A percentile compares a stretch with the other conserved stretches of the same genome.
Evolutionary conservation across 2,888 invertebrate genomes (phyloP).

Genomic region (Allygus modestus): DNA sequence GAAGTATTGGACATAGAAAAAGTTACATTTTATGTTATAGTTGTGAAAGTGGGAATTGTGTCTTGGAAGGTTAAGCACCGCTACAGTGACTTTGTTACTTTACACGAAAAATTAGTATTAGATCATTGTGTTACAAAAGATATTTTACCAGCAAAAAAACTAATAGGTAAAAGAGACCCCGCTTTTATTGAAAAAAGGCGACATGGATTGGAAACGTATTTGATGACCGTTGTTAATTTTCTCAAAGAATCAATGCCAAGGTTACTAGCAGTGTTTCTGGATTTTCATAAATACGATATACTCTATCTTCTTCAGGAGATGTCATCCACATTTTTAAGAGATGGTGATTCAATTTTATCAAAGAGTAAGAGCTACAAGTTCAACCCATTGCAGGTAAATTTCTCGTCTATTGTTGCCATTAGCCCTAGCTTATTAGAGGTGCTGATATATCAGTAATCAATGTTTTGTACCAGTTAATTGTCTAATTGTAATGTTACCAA

Average conservation of each 20-base stretch:
- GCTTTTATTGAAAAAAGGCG: conserved; percentile 91
- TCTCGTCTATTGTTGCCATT: too few relatives aligned
- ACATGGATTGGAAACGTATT: conserved; percentile 87
- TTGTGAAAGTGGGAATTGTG: conserved; percentile 82
- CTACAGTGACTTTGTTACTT: conserved; percentile 93
- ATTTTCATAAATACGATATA: conserved; percentile 94
- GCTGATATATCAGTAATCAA: conserved; percentile 48
- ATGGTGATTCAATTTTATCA: conserved; percentile 84
- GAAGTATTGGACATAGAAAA: conserved; percentile 81
- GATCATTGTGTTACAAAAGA: conserved; percentile 91
- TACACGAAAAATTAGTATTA: conserved; percentile 89
- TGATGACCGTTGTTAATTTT: conserved; percentile 86
- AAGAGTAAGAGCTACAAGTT: conserved; percentile 79
- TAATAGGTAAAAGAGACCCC: conserved; percentile 93
- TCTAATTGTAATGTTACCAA: too few relatives aligned
- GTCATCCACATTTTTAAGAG: conserved; percentile 86
- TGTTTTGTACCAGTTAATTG: too few relatives aligned
- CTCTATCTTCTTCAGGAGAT: conserved; percentile 90
- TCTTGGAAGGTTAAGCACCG: conserved; percentile 91
- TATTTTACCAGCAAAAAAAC: conserved; percentile 94
- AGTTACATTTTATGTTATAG: conserved; percentile 85
- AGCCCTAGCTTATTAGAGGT: too few relatives aligned
- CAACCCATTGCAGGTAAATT: conserved; percentile 85
- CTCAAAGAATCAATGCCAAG: conserved; percentile 89
- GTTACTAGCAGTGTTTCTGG: conserved; percentile 89